Conservation (phyloP, 2,888 invertebrate species). For the Polymixis lichenea region DNA sequence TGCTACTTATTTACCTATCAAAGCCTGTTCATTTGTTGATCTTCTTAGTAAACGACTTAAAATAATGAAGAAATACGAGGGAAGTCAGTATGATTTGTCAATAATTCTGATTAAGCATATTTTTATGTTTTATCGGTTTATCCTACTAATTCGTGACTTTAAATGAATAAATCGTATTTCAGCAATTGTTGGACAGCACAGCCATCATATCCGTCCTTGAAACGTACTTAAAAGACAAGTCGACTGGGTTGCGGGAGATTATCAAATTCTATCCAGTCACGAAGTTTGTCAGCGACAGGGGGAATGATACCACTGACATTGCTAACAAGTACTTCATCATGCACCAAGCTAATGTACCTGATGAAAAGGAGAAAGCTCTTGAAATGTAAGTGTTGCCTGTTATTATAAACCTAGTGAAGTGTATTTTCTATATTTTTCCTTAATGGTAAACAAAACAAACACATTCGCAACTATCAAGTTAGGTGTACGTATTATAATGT, state of each 20-base stretch:
- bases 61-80: not conserved
- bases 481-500: not conserved
- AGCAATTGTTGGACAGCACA: constrained; percentile 98
- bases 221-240: constrained; percentile 93
- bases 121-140: no score
- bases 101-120: not conserved
- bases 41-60: not conserved
- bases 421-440: not conserved
- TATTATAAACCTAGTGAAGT: not conserved
- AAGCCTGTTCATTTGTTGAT: not conserved
- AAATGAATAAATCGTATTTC: constrained; percentile 70
- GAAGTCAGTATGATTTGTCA: not conserved
- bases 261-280: constrained; percentile 94
- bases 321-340: constrained; percentile 97
- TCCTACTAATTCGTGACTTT: not conserved
- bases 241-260: constrained; percentile 92
- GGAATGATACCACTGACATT: constrained; percentile 93
- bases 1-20: not conserved
- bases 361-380: constrained; percentile 86
- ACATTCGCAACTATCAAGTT: not conserved
- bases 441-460: not conserved
- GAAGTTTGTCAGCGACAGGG: constrained; percentile 92
- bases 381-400: constrained; percentile 89
- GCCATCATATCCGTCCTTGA: constrained; percentile 97
- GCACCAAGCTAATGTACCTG: constrained; percentile 91